phyloP scores from a whole-genome alignment of 2,113 vertebrate species.

The Mobula hypostoma region DNA sequence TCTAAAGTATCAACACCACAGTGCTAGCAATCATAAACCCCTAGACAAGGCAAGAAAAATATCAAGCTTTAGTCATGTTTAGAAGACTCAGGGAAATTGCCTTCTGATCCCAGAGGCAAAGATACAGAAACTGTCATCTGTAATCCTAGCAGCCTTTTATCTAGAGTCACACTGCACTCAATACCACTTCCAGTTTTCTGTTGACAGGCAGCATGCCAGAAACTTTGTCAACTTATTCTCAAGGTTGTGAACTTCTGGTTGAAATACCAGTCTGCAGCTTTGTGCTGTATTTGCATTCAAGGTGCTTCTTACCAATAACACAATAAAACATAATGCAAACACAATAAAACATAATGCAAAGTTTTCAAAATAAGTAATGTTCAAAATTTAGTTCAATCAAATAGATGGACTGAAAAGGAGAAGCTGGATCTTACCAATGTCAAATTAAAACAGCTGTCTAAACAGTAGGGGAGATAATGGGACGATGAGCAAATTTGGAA shows the following conservation, averaged over 20 bases:
- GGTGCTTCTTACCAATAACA: neutral
- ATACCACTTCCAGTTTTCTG: neutral
- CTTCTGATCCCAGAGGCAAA: neutral
- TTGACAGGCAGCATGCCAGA: neutral
- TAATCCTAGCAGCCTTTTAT: neutral
- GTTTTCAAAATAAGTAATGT: neutral
- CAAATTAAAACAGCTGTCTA: neutral
- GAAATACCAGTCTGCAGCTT: neutral
- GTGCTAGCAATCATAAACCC: too few species aligned
- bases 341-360: neutral
- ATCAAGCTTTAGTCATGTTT: neutral
- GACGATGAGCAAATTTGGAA: neutral
- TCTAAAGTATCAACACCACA: too few species aligned
- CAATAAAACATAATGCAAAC: neutral
- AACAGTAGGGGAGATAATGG: neutral
- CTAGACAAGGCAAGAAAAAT: too few species aligned
- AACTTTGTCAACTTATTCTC: neutral
- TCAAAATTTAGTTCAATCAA: neutral
- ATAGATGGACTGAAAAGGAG: neutral
- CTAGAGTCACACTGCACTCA: neutral
- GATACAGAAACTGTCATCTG: neutral
- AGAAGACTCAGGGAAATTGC: neutral
- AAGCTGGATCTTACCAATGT: neutral
- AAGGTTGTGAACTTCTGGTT: neutral
- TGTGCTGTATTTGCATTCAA: neutral